Percentiles rank a stretch among this genome's conserved stretches.
Evolutionary conservation across 2,797 vertebrate genomes (phyloP).

Genomic region (Nyctibius grandis): DNA sequence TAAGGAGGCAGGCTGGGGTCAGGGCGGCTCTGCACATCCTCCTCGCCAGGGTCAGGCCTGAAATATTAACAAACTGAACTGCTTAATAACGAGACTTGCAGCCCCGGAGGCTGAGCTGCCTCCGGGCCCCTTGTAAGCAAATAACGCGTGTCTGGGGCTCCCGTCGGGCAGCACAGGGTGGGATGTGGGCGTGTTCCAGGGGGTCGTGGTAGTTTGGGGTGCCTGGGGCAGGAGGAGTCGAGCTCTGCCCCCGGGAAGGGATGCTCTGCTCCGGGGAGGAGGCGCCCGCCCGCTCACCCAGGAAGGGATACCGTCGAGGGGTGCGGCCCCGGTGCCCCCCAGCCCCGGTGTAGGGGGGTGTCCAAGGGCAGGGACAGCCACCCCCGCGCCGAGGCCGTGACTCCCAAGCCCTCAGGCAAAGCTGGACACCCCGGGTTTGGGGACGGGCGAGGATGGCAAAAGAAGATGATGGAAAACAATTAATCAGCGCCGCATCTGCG

Average conservation of each 20-base stretch:
- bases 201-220: not conserved
- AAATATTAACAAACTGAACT: constrained; percentile 64
- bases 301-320: not conserved
- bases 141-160: constrained; percentile 31
- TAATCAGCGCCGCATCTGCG: not conserved
- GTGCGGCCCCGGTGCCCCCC: not conserved
- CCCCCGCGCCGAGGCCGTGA: not conserved
- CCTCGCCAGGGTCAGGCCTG: constrained; percentile 48
- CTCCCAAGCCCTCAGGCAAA: not conserved
- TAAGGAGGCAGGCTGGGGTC: constrained; percentile 48
- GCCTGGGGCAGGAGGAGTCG: not conserved
- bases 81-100: constrained; percentile 58
- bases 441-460: not conserved
- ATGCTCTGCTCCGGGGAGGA: too few relatives aligned
- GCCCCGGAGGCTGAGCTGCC: constrained; percentile 39
- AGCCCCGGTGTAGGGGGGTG: accelerated
- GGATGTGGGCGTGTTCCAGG: not conserved
- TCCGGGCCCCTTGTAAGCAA: constrained; percentile 48
- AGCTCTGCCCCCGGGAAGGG: not conserved
- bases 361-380: not conserved
- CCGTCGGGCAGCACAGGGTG: not conserved
- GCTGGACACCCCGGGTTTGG: not conserved
- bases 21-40: constrained; percentile 32
- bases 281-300: not conserved
- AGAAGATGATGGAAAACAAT: not conserved